Evolutionary conservation across 1,140 invertebrate genomes (phyloP).

Genomic region (Nixonia krombeini): DNA sequence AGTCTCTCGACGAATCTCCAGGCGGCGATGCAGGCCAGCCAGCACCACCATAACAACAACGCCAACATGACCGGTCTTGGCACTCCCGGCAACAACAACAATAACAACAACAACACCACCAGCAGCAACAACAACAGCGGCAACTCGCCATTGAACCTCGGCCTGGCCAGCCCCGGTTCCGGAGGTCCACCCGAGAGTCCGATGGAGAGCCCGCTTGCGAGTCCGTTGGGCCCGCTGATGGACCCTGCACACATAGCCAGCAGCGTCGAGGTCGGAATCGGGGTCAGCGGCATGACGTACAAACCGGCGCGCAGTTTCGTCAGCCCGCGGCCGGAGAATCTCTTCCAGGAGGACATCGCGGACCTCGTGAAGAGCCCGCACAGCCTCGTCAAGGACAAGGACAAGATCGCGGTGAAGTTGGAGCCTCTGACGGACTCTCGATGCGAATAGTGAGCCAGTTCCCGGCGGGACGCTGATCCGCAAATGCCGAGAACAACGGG

Average conservation of each 20-base stretch:
- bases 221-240: constrained; percentile 68
- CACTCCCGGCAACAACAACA: constrained; percentile 54
- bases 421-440: constrained; percentile 69
- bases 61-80: constrained; percentile 58
- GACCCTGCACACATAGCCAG: constrained; percentile 66
- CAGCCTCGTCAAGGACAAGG: constrained; percentile 68
- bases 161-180: constrained; percentile 70
- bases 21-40: constrained; percentile 69
- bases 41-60: constrained; percentile 66
- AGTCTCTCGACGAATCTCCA: constrained; percentile 67
- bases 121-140: constrained; percentile 68
- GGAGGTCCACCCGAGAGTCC: constrained; percentile 68
- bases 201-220: constrained; percentile 72
- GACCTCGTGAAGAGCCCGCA: constrained; percentile 74
- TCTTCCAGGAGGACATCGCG: constrained; percentile 77
- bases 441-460: constrained; percentile 64
- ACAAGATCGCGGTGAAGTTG: constrained; percentile 69
- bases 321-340: constrained; percentile 76
- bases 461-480: constrained; percentile 36
- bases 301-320: constrained; percentile 74
- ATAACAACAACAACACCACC: constrained; percentile 69
- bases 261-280: constrained; percentile 75
- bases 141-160: constrained; percentile 72
- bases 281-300: constrained; percentile 78
- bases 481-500: constrained; percentile 19